Conservation (phyloP, 2,888 invertebrate species). For the Sesia bembeciformis region DNA sequence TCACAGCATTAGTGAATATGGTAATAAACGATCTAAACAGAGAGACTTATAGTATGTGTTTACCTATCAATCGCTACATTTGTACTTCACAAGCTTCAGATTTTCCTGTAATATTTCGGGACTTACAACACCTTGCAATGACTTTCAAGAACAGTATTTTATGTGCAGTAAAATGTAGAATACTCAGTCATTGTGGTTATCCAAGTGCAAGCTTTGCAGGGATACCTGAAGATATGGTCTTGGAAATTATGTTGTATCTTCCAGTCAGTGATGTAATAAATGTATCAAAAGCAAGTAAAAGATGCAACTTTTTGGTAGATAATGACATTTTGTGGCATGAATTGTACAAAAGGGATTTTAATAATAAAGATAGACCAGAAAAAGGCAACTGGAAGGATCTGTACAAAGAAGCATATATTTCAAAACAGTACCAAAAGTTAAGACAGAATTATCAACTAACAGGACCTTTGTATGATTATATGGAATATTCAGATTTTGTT, state of each 20-base stretch:
- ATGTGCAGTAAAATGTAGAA: slow-evolving; percentile 69
- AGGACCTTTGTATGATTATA: slow-evolving; percentile 42
- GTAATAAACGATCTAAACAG: slow-evolving; percentile 35
- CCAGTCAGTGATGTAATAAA: slow-evolving; percentile 35
- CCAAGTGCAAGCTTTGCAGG: slow-evolving; percentile 60
- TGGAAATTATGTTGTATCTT: slow-evolving; percentile 38
- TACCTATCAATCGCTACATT: slow-evolving; percentile 52
- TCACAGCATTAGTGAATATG: slow-evolving; percentile 44
- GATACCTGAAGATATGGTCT: slow-evolving; percentile 54
- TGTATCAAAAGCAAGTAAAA: slow-evolving; percentile 40
- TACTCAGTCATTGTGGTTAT: slow-evolving; percentile 61
- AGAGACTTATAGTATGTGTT: slow-evolving; percentile 55
- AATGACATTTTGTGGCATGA: slow-evolving; percentile 49
- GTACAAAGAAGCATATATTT: slow-evolving; percentile 32
- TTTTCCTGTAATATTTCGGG: slow-evolving; percentile 48
- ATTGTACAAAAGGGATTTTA: slow-evolving; percentile 46
- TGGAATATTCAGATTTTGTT: slow-evolving; percentile 47
- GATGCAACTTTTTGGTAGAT: slow-evolving; percentile 30
- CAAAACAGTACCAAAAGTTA: slow-evolving; percentile 17
- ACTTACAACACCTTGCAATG: slow-evolving; percentile 57
- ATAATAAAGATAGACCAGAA: slow-evolving; percentile 14
- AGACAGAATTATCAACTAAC: slow-evolving; percentile 14
- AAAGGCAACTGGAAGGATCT: slow-evolving; percentile 34
- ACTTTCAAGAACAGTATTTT: slow-evolving; percentile 71
- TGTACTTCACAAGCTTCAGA: slow-evolving; percentile 43